These are phyloP conservation scores for Aspidiotus rigidus DNA, from an alignment of 2,888 invertebrate genomes.

Conservation along the genomic window DNA sequence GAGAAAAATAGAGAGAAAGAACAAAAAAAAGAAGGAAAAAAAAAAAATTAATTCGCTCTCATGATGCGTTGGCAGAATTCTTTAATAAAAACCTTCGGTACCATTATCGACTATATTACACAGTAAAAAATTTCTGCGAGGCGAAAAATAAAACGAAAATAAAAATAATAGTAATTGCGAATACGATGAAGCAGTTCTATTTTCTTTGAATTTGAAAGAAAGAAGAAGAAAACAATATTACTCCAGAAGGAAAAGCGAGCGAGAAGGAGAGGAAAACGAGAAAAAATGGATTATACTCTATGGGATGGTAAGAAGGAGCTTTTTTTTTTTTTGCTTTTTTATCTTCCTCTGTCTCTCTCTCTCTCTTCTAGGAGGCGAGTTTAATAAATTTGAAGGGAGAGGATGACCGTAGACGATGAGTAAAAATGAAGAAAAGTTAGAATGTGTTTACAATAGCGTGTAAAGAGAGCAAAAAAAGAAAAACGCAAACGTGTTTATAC, in stretches of 20 bases:
- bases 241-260: no score
- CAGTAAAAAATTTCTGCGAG: constrained; percentile 3
- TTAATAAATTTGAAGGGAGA: constrained; percentile 13
- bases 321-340: no score
- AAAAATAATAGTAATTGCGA: constrained; percentile 12
- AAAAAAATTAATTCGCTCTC: no score
- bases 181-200: not conserved
- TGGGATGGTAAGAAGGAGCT: not conserved
- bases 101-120: not conserved
- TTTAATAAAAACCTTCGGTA: not conserved
- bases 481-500: not conserved
- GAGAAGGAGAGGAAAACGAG: constrained; percentile 8
- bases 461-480: constrained; percentile 7
- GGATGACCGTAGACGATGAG: constrained; percentile 3
- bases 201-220: constrained; percentile 13
- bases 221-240: constrained; percentile 11
- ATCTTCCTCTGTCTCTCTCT: not conserved
- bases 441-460: constrained; percentile 22
- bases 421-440: constrained; percentile 15
- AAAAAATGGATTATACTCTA: constrained; percentile 4
- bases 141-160: constrained; percentile 18
- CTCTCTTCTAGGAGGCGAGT: constrained; percentile 5
- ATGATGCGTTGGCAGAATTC: not conserved
- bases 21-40: not conserved
- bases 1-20: not conserved